These are phyloP conservation scores for Prionace glauca DNA, from an alignment of 2,797 vertebrate genomes.

Conservation along the genomic window DNA sequence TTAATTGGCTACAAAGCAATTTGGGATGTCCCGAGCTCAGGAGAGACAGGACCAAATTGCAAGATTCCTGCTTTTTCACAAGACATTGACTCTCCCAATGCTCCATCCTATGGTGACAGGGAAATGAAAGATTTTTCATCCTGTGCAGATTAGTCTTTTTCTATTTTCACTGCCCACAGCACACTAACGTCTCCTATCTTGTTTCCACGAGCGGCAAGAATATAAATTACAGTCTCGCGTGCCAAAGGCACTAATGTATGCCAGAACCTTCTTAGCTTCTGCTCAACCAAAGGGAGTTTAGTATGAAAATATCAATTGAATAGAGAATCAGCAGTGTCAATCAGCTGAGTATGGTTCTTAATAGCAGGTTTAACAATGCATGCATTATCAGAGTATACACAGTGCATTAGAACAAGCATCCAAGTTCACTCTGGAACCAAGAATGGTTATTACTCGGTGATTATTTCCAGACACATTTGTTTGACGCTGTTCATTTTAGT, in stretches of 20 bases:
- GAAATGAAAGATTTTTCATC: neutral
- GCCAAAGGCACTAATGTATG: neutral
- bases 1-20: neutral
- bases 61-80: neutral
- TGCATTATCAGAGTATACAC: neutral
- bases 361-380: neutral
- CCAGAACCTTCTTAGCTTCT: neutral
- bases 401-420: neutral
- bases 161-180: neutral
- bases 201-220: neutral
- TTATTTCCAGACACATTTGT: neutral
- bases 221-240: neutral
- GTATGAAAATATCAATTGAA: conserved; percentile 9
- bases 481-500: neutral
- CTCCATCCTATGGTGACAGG: neutral
- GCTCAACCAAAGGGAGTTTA: neutral
- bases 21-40: neutral
- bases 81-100: neutral
- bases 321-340: neutral
- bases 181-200: neutral
- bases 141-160: neutral
- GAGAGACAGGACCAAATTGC: neutral
- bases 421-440: neutral
- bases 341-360: neutral
- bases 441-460: neutral